Conservation (phyloP, 23 tunicate genomes). For the Botrylloides violaceus region DNA sequence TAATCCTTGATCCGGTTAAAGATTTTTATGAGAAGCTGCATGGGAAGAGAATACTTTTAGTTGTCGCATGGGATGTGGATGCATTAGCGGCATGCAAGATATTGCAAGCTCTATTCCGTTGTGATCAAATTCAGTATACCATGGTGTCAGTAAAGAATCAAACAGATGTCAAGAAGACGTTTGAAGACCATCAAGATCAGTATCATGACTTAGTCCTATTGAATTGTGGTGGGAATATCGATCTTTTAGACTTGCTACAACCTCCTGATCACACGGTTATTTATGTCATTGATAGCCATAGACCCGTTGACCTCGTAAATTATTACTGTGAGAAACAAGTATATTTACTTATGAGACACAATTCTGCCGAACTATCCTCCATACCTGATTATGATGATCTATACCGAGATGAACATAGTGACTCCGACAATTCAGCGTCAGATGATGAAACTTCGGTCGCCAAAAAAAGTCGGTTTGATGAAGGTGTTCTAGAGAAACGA, state of each 20-base stretch:
- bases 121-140: constrained; percentile 79
- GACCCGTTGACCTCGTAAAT: constrained; percentile 80
- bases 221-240: constrained; percentile 85
- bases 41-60: constrained; percentile 55
- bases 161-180: constrained; percentile 53
- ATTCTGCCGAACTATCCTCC: constrained; percentile 37
- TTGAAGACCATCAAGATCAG: constrained; percentile 77
- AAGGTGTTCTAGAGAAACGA: constrained; percentile 43
- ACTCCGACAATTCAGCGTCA: constrained; percentile 21
- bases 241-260: constrained; percentile 55
- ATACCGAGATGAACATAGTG: constrained; percentile 57
- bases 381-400: constrained; percentile 81
- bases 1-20: constrained; percentile 62
- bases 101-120: constrained; percentile 61
- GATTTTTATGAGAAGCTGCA: constrained; percentile 62
- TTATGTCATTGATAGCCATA: constrained; percentile 86
- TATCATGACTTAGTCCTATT: constrained; percentile 52
- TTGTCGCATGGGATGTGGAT: constrained; percentile 84
- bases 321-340: constrained; percentile 74
- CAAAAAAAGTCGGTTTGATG: constrained; percentile 57
- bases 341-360: constrained; percentile 47
- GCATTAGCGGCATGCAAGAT: constrained; percentile 85
- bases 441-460: constrained; percentile 41
- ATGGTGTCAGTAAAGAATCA: constrained; percentile 60
- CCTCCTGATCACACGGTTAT: constrained; percentile 62